Conservation (phyloP, 2,113 vertebrate genomes). For the Argyrosomus japonicus region DNA sequence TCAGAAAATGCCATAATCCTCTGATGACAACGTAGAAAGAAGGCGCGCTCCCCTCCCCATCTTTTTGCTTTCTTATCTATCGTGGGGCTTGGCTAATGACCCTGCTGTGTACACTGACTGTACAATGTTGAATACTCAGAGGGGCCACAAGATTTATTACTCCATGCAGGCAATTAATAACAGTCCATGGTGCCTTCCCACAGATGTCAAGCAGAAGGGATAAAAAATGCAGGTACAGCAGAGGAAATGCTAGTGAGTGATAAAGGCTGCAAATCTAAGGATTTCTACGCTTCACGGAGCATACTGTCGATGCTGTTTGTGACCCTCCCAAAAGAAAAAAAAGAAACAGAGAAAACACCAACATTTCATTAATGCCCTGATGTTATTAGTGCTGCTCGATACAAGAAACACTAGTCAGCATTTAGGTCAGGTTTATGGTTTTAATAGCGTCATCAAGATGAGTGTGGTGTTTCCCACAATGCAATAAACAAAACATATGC, state of each 20-base stretch:
- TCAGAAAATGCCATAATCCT: constrained; percentile 64
- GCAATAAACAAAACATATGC: neutral
- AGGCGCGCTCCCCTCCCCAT: constrained; percentile 43
- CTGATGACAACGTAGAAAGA: constrained; percentile 53
- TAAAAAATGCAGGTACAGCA: constrained; percentile 83
- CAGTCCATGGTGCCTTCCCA: constrained; percentile 65
- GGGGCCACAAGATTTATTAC: constrained; percentile 80
- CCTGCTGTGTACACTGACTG: constrained; percentile 77
- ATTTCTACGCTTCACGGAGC: constrained; percentile 53
- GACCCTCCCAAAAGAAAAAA: constrained; percentile 22
- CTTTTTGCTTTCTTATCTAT: constrained; percentile 75
- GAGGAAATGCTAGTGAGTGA: constrained; percentile 69
- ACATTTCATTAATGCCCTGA: constrained; percentile 48
- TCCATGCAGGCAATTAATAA: constrained; percentile 81
- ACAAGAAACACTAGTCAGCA: constrained; percentile 51
- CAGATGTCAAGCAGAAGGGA: constrained; percentile 71
- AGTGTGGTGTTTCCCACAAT: neutral
- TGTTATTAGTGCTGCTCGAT: constrained; percentile 41
- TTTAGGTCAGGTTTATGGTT: constrained; percentile 36
- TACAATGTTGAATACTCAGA: constrained; percentile 73
- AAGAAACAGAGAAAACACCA: constrained; percentile 6
- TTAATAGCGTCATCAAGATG: constrained; percentile 38
- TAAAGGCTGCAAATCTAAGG: constrained; percentile 68
- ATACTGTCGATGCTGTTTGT: constrained; percentile 43
- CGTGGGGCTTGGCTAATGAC: constrained; percentile 72